These are phyloP conservation scores for Choristoneura rosaceana DNA, from an alignment of 2,888 invertebrate species.

Conservation along the genomic window DNA sequence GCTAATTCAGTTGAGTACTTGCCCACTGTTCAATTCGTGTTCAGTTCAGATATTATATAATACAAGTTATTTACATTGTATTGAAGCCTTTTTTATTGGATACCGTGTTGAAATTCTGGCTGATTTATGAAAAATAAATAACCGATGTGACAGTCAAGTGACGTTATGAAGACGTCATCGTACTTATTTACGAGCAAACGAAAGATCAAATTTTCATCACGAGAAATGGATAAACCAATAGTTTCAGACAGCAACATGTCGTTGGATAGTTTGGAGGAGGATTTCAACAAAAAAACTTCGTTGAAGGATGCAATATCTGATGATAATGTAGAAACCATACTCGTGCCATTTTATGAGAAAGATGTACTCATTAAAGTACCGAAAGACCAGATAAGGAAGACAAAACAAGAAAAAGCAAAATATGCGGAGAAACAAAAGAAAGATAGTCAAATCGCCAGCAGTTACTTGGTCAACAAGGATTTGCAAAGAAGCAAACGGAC, in stretches of 20 bases:
- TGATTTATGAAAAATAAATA: constrained; percentile 21
- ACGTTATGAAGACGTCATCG: constrained; percentile 60
- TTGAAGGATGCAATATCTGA: constrained; percentile 52
- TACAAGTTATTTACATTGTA: not conserved
- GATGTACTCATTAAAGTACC: constrained; percentile 77
- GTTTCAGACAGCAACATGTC: constrained; percentile 70
- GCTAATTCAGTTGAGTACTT: not conserved
- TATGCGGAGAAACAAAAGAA: constrained; percentile 48
- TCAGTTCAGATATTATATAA: not conserved
- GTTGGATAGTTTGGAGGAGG: constrained; percentile 71
- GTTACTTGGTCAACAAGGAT: constrained; percentile 71
- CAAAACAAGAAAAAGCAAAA: constrained; percentile 45
- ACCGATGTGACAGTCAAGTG: constrained; percentile 49
- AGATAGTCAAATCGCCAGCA: constrained; percentile 52
- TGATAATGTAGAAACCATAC: constrained; percentile 73
- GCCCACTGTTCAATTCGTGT: not conserved
- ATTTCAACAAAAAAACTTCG: constrained; percentile 55
- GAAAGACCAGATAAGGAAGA: constrained; percentile 60
- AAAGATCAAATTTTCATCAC: constrained; percentile 57
- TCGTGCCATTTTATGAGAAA: constrained; percentile 80
- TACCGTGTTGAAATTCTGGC: not conserved
- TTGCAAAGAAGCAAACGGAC: constrained; percentile 54
- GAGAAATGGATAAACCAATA: constrained; percentile 66
- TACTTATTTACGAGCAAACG: constrained; percentile 67
- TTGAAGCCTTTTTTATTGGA: not conserved